phyloP scores from a whole-genome alignment of 2,888 invertebrate species.

The Sinopyrophorus schimmeli region DNA sequence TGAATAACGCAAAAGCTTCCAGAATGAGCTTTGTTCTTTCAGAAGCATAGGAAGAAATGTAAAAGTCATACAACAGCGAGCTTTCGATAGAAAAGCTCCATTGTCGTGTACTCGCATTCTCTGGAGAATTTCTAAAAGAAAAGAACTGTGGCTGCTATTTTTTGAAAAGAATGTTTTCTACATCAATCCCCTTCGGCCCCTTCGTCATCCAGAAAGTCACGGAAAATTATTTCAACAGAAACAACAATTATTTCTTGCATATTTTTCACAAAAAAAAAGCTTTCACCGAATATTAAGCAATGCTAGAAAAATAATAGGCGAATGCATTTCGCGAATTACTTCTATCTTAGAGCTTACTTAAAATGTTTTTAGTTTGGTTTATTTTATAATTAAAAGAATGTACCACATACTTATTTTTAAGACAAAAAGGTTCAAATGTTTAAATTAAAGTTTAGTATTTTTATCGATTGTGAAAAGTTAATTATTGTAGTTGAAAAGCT shows the following conservation, averaged over 20 bases:
- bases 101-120: constrained; percentile 50
- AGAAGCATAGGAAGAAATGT: constrained; percentile 51
- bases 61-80: constrained; percentile 54
- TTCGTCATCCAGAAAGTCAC: constrained; percentile 28
- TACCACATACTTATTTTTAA: too few relatives aligned
- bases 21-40: constrained; percentile 54
- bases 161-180: constrained; percentile 49
- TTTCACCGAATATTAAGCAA: too few relatives aligned
- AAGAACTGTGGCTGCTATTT: constrained; percentile 54
- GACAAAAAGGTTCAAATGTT: too few relatives aligned
- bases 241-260: constrained; percentile 14
- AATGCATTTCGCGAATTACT: too few relatives aligned
- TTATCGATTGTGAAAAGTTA: too few relatives aligned
- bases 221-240: constrained; percentile 25
- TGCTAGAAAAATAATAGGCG: too few relatives aligned
- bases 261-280: too few relatives aligned
- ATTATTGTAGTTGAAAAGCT: too few relatives aligned
- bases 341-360: too few relatives aligned
- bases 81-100: constrained; percentile 50
- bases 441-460: too few relatives aligned
- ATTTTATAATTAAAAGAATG: too few relatives aligned
- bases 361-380: too few relatives aligned
- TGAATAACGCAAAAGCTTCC: constrained; percentile 52
- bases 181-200: constrained; percentile 29
- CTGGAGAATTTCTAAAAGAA: constrained; percentile 48